phyloP scores from a whole-genome alignment of 1,140 invertebrate species.

The Vanessa tameamea region DNA sequence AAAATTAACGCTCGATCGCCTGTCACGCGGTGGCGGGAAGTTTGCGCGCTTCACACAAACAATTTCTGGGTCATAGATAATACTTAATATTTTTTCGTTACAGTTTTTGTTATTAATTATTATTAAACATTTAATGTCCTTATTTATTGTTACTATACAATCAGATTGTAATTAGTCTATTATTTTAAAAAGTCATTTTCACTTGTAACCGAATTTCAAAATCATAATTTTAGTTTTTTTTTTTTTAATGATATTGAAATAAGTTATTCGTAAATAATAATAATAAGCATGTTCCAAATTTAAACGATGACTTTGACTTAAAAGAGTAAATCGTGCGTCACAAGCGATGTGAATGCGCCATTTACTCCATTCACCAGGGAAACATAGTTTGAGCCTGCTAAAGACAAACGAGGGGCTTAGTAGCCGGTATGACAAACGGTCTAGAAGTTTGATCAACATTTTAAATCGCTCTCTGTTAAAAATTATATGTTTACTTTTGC shows the following conservation, averaged over 20 bases:
- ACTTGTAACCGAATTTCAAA: too few relatives aligned
- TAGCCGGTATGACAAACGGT: not conserved
- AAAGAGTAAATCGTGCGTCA: conserved; percentile 9
- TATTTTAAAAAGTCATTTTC: too few relatives aligned
- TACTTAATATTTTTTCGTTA: too few relatives aligned
- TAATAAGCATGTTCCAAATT: not conserved
- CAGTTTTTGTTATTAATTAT: too few relatives aligned
- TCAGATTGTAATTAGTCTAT: too few relatives aligned
- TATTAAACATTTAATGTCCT: too few relatives aligned
- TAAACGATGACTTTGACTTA: not conserved
- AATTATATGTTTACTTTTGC: not conserved
- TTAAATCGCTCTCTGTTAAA: not conserved
- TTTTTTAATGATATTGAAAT: not conserved
- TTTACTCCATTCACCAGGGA: not conserved
- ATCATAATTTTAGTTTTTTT: too few relatives aligned
- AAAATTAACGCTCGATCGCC: too few relatives aligned
- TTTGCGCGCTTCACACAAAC: too few relatives aligned
- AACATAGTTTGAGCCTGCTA: not conserved
- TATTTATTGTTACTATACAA: too few relatives aligned
- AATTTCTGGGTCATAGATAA: too few relatives aligned
- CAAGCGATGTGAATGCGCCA: conserved; percentile 1
- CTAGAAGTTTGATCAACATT: not conserved
- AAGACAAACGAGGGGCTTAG: not conserved
- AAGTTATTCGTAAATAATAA: not conserved
- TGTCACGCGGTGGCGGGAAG: too few relatives aligned